These are phyloP conservation scores for Hylia prasina DNA, from an alignment of 2,113 vertebrate species.

Conservation along the genomic window DNA sequence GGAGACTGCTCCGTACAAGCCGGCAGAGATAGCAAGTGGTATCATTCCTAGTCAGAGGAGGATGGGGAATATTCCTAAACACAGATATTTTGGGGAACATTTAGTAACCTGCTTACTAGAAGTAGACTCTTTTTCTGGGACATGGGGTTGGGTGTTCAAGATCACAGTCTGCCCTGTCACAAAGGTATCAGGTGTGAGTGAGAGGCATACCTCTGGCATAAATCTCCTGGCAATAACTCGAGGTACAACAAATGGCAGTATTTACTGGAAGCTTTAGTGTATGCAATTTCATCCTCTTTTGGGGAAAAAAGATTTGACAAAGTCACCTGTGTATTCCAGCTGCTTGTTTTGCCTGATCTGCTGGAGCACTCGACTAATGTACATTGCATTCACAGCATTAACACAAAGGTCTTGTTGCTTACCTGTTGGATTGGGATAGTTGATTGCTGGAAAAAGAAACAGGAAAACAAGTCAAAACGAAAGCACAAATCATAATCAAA, in stretches of 20 bases:
- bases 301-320: neutral
- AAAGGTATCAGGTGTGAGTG: neutral
- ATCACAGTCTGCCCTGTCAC: neutral
- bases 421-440: conserved; percentile 67
- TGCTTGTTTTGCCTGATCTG: neutral
- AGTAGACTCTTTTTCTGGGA: neutral
- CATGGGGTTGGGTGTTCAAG: neutral
- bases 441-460: conserved; percentile 62
- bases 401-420: conserved; percentile 1
- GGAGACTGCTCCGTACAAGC: neutral
- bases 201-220: neutral
- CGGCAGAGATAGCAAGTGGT: neutral
- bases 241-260: neutral
- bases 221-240: neutral
- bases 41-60: neutral
- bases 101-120: neutral
- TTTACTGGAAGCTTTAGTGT: neutral
- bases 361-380: neutral
- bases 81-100: neutral
- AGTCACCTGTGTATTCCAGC: neutral
- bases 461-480: conserved; percentile 52
- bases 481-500: neutral
- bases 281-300: neutral
- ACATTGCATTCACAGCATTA: neutral
- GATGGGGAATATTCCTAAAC: neutral